Base-by-base conservation (phyloP, 2,113 vertebrate genomes). In the Carollia perspicillata region DNA sequence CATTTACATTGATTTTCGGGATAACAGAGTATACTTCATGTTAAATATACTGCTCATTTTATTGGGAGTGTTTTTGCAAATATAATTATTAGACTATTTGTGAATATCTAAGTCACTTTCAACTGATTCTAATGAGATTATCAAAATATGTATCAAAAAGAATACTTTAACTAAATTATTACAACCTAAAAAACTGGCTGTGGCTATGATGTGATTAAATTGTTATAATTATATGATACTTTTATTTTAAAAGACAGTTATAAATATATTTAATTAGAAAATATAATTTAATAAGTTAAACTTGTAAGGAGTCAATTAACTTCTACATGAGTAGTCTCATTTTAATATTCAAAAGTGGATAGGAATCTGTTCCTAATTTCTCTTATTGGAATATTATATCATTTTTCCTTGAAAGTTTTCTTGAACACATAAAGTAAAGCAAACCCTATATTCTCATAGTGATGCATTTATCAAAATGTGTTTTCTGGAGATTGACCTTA, bases 241-340 rank as follows among this genome's bases (percentile, higher is more conserved):
- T 88, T 94, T 68, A 63, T 60, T 93, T 90, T 89, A 91, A 83
- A 81, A 6, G 26, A 84, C 0, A 40, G 42, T 78, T 75, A 93
- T 89, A 95, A 93, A 95, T 92, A 88, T 78, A 74, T 89, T 95
- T 93, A 79, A 88, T 53, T 95, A 93, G 33, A 84, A 63, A 89
- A 49, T 75, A 37, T 66, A 72, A 4, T 89, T 89, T 74, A 86
- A 65, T 86, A 66, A 20, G 79, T 90, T 80, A 69, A 84, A n/a
- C 12, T 85, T 40, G 2, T 63, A 75, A 93, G 11, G 14, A 94
- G 20, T 11, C 58, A 89, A 20, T 93, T 93, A 18, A 65, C 33
- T 95, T 94, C 23, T 87, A 60, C 63, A 60, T 79, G 44, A 12
- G 3, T 79, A 94, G 33, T 68, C 14, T 75, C 30, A 89, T 89